Evolutionary conservation across 2,888 invertebrate genomes (phyloP).

Genomic region (Eupithecia insigniata): DNA sequence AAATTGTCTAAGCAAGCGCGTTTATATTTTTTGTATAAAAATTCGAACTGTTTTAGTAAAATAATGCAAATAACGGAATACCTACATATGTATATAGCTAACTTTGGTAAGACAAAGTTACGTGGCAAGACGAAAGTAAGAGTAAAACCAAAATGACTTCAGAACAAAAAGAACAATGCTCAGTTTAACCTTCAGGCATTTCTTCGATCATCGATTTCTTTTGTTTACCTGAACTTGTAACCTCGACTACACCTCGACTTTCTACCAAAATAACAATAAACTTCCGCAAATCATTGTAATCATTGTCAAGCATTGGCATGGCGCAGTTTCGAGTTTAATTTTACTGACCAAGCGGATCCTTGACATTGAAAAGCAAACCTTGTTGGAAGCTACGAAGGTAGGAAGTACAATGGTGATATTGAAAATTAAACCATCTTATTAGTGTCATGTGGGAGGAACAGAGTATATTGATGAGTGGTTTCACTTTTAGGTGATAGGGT

Average conservation of each 20-base stretch:
- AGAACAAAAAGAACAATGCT: slow-evolving; percentile 34
- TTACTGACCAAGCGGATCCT: slow-evolving; percentile 53
- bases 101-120: not conserved
- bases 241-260: slow-evolving; percentile 76
- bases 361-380: slow-evolving; percentile 45
- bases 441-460: slow-evolving; percentile 24
- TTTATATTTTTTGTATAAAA: slow-evolving; percentile 19
- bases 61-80: not conserved
- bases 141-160: slow-evolving; percentile 13
- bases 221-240: slow-evolving; percentile 57
- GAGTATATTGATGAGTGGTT: slow-evolving; percentile 24
- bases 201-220: slow-evolving; percentile 41
- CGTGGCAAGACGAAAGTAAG: slow-evolving; percentile 5
- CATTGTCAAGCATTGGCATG: not conserved
- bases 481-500: slow-evolving; percentile 29
- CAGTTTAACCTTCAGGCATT: slow-evolving; percentile 16
- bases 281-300: slow-evolving; percentile 63
- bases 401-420: slow-evolving; percentile 23
- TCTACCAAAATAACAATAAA: slow-evolving; percentile 64
- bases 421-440: slow-evolving; percentile 30
- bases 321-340: slow-evolving; percentile 58
- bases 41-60: not conserved
- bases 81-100: no score
- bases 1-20: not conserved
- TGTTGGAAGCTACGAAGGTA: slow-evolving; percentile 22